Percentiles rank a stretch among this genome's conserved stretches.
phyloP scores from a whole-genome alignment of 1,140 invertebrate species.

The Melanaphis sacchari region DNA sequence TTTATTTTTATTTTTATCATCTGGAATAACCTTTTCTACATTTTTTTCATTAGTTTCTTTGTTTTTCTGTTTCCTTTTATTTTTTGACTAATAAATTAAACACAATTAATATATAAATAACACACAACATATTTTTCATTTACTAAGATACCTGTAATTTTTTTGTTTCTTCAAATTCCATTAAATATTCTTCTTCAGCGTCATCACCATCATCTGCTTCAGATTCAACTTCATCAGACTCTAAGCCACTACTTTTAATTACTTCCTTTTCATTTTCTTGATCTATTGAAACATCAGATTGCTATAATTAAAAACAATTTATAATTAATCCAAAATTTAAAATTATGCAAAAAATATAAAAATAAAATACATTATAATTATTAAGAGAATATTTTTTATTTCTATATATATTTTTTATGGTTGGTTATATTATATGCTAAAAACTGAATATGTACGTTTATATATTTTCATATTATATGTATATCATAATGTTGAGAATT shows the following conservation, averaged over 20 bases:
- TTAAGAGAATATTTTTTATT: too few relatives aligned
- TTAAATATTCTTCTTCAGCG: constrained; percentile 49
- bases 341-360: background rate
- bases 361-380: background rate
- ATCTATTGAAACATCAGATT: background rate
- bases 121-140: background rate
- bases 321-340: background rate
- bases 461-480: too few relatives aligned
- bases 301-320: constrained; percentile 20
- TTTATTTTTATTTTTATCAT: background rate
- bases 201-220: constrained; percentile 21
- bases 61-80: background rate
- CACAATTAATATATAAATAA: background rate
- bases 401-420: too few relatives aligned
- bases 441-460: too few relatives aligned
- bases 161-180: constrained; percentile 51
- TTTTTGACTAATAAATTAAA: constrained; percentile 36
- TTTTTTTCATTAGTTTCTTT: background rate
- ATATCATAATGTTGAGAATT: too few relatives aligned
- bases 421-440: background rate
- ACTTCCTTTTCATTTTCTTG: background rate
- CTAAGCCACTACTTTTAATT: background rate
- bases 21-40: background rate
- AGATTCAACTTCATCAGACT: background rate
- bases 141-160: constrained; percentile 32